Conservation (phyloP, 2,797 vertebrate genomes). For the Labeo calbasu region DNA sequence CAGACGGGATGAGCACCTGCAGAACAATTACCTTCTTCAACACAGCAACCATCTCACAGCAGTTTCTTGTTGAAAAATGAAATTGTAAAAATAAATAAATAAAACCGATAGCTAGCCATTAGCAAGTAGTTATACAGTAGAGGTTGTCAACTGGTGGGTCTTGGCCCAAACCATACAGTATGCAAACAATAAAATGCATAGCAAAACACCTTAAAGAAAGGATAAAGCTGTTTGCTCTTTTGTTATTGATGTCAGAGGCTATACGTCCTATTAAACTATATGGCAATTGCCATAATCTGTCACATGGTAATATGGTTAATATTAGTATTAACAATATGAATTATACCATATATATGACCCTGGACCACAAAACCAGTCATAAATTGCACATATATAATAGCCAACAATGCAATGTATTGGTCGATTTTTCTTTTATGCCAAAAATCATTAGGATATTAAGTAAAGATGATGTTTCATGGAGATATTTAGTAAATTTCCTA, state of each 20-base stretch:
- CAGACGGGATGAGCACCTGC: constrained; percentile 28
- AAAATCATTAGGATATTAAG: too few relatives aligned
- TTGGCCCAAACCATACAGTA: neutral
- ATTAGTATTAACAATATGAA: neutral
- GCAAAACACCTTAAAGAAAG: neutral
- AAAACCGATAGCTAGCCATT: neutral
- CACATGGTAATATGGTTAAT: neutral
- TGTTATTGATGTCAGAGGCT: neutral
- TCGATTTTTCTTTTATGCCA: too few relatives aligned
- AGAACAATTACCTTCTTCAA: constrained; percentile 39
- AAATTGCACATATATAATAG: too few relatives aligned
- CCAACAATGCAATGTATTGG: too few relatives aligned
- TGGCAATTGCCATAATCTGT: neutral
- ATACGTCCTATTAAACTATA: neutral
- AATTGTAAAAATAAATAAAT: neutral
- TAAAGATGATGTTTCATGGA: too few relatives aligned
- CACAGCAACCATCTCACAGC: constrained; percentile 10
- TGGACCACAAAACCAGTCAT: too few relatives aligned
- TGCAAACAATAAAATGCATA: neutral
- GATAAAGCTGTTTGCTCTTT: neutral
- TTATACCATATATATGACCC: too few relatives aligned
- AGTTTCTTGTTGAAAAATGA: constrained; percentile 21
- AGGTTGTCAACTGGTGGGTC: neutral
- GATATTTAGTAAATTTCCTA: too few relatives aligned
- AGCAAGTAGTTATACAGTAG: neutral